Evolutionary conservation across 1,140 invertebrate species (phyloP), one percentile per base, ranked within the genome.

Genomic region (Drosophila murphyi): DNA sequence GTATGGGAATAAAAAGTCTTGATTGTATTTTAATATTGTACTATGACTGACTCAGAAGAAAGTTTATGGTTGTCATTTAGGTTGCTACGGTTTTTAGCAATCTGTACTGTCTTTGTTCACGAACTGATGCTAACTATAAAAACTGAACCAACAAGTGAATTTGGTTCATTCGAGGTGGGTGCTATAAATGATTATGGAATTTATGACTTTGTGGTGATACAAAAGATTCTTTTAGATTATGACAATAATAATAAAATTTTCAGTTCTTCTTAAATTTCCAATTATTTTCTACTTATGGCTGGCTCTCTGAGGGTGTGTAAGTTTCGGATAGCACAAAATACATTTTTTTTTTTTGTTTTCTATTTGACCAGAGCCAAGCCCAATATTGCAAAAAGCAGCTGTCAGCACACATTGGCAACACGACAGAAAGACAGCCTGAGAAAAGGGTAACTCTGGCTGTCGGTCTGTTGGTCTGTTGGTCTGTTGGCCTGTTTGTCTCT

Each of bases 301-400:
- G 32, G 63, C 37, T 51, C 50, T 28, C 7, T 32, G 12, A 73
- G 64, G 65, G 64, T 55, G 48, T 73, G 43, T 54, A 28, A 34
- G 48, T 37, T 52, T 74, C 45, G 41, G n/a, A 8, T 37, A 47
- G 47, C 6, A 29, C 54, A 41, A 34, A 60, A 52, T 60, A 31
- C 32, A 31, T 41, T 45, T 63, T 37, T 59, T 54, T 54, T 50
- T 57, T 63, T 61, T 62, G 32, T 63, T 43, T 70, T 32, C 41
- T 60, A 54, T 60, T 72, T 72, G 61, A 68, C 10, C 48, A 75
- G 57, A 61, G 82, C 81, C 81, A 78, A 85, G 73, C 81, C 81
- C 81, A 77, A 74, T 82, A 59, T 73, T 68, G 71, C 76, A 63
- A 64, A 72, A 29, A 57, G 68, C 80, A 82, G 80, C 80, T 82